Evolutionary conservation across 1,140 invertebrate genomes (phyloP).

Genomic region (Leguminivora glycinivorella): DNA sequence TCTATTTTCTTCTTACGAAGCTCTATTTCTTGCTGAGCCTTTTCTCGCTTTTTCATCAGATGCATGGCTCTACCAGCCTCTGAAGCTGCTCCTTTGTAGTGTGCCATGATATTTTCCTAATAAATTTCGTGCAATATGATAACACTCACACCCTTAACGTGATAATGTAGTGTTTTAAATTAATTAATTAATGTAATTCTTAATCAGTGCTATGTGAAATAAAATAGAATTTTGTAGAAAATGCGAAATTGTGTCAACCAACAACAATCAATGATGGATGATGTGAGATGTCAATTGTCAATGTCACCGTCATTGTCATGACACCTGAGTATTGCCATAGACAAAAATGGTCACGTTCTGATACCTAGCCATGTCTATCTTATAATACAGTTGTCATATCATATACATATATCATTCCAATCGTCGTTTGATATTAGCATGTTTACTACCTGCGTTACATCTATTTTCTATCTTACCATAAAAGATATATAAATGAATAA

Average conservation of each 20-base stretch:
- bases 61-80: constrained; percentile 98
- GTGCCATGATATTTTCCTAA: constrained; percentile 86
- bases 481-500: too few relatives aligned
- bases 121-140: too few relatives aligned
- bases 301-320: not conserved
- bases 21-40: constrained; percentile 98
- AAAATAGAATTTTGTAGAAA: not conserved
- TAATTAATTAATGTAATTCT: not conserved
- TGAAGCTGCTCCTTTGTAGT: constrained; percentile 98
- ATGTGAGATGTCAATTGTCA: not conserved
- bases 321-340: not conserved
- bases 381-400: too few relatives aligned
- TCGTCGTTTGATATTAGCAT: too few relatives aligned
- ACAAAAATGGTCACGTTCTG: not conserved
- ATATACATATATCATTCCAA: too few relatives aligned
- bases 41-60: constrained; percentile 98
- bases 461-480: too few relatives aligned
- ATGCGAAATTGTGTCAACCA: not conserved
- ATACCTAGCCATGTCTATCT: not conserved
- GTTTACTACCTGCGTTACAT: too few relatives aligned
- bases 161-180: too few relatives aligned
- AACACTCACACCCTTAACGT: too few relatives aligned
- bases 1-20: constrained; percentile 98
- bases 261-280: too few relatives aligned
- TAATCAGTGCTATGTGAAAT: not conserved